Conservation (phyloP, 2,888 invertebrate species). For the Hedychridium roseum region DNA sequence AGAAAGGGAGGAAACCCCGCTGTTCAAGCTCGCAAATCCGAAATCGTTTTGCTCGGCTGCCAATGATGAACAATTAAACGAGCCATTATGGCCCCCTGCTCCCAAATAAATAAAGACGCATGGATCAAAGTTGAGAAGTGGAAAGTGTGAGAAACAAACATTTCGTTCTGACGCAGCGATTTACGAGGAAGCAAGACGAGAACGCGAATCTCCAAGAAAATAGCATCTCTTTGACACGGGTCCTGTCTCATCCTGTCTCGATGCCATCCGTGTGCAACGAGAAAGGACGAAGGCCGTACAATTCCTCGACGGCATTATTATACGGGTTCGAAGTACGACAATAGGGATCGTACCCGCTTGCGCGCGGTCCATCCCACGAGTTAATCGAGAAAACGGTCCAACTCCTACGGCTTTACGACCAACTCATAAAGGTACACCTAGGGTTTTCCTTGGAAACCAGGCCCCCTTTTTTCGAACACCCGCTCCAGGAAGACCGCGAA, state of each 20-base stretch:
- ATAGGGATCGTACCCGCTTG: conserved; percentile 39
- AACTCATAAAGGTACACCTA: conserved; percentile 43
- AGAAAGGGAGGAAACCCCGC: neutral
- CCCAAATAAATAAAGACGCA: too few species aligned
- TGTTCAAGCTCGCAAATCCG: conserved; percentile 4
- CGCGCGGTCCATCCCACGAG: conserved; percentile 35
- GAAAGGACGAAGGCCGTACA: conserved; percentile 20
- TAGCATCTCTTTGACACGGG: too few species aligned
- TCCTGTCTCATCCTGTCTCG: too few species aligned
- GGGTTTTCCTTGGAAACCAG: conserved; percentile 39
- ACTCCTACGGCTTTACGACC: conserved; percentile 47
- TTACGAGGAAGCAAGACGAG: too few species aligned
- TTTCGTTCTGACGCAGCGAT: too few species aligned
- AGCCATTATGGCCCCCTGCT: too few species aligned
- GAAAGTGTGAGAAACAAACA: conserved; percentile 8
- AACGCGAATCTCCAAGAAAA: too few species aligned
- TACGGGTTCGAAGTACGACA: conserved; percentile 38
- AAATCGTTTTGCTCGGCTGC: too few species aligned
- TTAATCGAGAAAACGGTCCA: conserved; percentile 28
- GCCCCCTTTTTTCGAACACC: conserved; percentile 22
- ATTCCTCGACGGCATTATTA: conserved; percentile 20
- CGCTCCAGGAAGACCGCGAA: conserved; percentile 3
- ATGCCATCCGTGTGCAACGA: conserved; percentile 3
- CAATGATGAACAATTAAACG: too few species aligned
- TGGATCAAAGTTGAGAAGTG: too few species aligned